These are phyloP conservation scores for Datnioides undecimradiatus DNA, from an alignment of 2,113 vertebrate genomes.

Conservation along the genomic window DNA sequence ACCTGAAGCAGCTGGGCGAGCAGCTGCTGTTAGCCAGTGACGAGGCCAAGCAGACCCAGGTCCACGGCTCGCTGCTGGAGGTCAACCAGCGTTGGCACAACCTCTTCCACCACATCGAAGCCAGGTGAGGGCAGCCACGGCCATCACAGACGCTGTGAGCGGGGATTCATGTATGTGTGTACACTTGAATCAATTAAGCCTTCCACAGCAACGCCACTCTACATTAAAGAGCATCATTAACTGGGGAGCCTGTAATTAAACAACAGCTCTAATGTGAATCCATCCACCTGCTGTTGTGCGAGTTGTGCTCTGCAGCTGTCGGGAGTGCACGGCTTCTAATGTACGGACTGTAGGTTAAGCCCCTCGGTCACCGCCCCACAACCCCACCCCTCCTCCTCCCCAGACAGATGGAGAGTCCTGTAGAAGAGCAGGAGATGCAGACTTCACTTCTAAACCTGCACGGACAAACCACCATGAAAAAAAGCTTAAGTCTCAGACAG, in stretches of 20 bases:
- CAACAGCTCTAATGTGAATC: constrained; percentile 21
- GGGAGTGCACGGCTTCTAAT: constrained; percentile 41
- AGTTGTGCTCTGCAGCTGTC: constrained; percentile 68
- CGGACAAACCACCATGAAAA: constrained; percentile 4
- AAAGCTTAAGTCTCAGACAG: constrained; percentile 57
- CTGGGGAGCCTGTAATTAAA: constrained; percentile 45
- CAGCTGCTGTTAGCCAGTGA: constrained; percentile 90
- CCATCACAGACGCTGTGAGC: too few relatives aligned
- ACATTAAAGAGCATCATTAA: constrained; percentile 51
- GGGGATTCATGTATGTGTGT: background rate
- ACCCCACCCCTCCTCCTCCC: background rate
- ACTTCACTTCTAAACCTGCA: constrained; percentile 4
- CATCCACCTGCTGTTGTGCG: constrained; percentile 72
- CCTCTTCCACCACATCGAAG: constrained; percentile 91
- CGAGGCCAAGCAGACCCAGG: constrained; percentile 86
- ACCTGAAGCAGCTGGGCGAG: constrained; percentile 92
- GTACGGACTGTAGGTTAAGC: constrained; percentile 65
- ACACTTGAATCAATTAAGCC: constrained; percentile 2
- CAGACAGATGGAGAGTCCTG: constrained; percentile 70
- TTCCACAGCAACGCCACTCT: constrained; percentile 28
- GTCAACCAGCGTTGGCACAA: constrained; percentile 93
- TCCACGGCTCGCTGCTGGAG: constrained; percentile 89
- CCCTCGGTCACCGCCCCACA: constrained; percentile 20
- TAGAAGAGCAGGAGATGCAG: constrained; percentile 44
- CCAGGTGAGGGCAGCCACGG: constrained; percentile 86